A percentile compares a stretch with the other conserved stretches of the same genome.
Evolutionary conservation across 1,140 invertebrate species (phyloP).

Genomic region (Bombus fervidus): DNA sequence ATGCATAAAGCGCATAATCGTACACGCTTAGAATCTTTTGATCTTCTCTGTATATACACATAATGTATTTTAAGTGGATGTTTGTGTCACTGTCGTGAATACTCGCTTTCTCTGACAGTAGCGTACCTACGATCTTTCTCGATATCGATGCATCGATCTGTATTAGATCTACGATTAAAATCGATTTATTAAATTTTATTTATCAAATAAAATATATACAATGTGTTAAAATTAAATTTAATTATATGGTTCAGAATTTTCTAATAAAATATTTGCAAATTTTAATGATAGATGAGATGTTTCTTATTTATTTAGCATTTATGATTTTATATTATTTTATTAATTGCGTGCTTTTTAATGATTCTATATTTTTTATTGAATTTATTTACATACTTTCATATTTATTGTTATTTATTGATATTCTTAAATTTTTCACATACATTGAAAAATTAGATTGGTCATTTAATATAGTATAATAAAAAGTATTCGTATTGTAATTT

Average conservation of each 20-base stretch:
- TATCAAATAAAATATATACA: background rate
- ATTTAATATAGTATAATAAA: background rate
- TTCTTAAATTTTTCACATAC: background rate
- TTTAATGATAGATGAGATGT: too few relatives aligned
- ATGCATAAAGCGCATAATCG: conserved; percentile 61
- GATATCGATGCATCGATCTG: background rate
- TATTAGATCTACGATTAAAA: background rate
- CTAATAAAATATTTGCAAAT: too few relatives aligned
- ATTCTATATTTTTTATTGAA: background rate
- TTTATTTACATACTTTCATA: background rate
- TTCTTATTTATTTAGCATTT: background rate
- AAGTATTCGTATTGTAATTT: background rate
- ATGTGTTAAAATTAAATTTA: background rate
- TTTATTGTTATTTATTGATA: background rate
- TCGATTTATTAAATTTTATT: background rate
- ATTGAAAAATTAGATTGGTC: background rate
- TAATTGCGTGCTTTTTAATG: background rate
- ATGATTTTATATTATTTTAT: background rate
- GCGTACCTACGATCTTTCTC: conserved; percentile 14
- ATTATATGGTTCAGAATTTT: too few relatives aligned
- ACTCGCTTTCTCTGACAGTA: conserved; percentile 60
- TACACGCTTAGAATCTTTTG: conserved; percentile 55
- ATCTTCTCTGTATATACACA: conserved; percentile 47
- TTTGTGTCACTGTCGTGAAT: conserved; percentile 46
- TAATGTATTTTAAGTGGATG: conserved; percentile 43